These are phyloP conservation scores for Urocolius indicus DNA, from an alignment of 2,113 vertebrate species.

Conservation along the genomic window DNA sequence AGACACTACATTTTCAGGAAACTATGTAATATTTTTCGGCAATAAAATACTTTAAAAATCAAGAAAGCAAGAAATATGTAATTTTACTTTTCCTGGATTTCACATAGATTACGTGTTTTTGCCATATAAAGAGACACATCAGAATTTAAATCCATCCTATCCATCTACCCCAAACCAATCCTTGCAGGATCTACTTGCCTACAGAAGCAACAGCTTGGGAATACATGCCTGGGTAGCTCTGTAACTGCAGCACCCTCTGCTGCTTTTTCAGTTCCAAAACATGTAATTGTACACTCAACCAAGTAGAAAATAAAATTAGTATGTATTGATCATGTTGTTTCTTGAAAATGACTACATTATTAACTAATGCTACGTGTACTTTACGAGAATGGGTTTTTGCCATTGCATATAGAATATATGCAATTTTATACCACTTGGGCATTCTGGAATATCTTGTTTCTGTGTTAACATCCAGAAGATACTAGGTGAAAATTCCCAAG, in stretches of 20 bases:
- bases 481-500: not conserved
- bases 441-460: not conserved
- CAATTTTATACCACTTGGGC: not conserved
- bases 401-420: not conserved
- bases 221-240: constrained; percentile 11
- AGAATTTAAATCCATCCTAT: not conserved
- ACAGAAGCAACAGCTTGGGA: not conserved
- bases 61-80: not conserved
- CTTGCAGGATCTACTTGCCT: not conserved
- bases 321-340: not conserved
- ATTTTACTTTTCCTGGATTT: not conserved
- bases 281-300: not conserved
- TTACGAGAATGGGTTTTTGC: not conserved
- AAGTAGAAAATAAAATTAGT: not conserved
- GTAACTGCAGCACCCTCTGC: constrained; percentile 79
- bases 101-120: not conserved
- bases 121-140: not conserved
- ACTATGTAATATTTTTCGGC: not conserved
- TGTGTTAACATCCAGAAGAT: not conserved
- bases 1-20: not conserved
- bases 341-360: not conserved
- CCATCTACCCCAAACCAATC: not conserved
- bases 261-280: constrained; percentile 61
- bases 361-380: not conserved
- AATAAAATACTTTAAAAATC: not conserved